phyloP scores from a whole-genome alignment of 2,113 vertebrate species.

The Lophotis ruficrista region DNA sequence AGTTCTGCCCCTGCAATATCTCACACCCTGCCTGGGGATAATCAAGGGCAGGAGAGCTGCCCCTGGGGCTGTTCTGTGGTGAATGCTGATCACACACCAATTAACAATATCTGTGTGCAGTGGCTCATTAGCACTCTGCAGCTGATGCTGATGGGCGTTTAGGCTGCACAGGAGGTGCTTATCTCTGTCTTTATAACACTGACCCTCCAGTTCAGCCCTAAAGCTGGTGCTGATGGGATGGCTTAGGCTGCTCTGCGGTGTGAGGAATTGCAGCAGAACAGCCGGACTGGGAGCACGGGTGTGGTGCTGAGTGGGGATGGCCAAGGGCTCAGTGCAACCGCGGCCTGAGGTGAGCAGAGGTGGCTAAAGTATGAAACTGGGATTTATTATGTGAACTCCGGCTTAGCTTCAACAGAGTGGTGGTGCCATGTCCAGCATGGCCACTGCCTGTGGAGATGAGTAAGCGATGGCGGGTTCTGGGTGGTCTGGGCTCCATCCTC shows the following conservation, averaged over 20 bases:
- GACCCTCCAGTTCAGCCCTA: neutral
- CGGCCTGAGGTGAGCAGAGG: no score
- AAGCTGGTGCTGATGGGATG: no score
- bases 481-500: neutral
- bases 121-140: fast-evolving
- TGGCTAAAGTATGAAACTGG: neutral
- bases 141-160: neutral
- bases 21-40: neutral
- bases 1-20: neutral
- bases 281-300: fast-evolving
- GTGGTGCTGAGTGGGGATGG: fast-evolving
- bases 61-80: fast-evolving
- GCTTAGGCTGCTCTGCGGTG: fast-evolving
- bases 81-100: fast-evolving
- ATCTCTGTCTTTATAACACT: fast-evolving
- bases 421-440: fast-evolving
- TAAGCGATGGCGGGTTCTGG: fast-evolving
- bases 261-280: fast-evolving
- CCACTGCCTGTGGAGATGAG: fast-evolving
- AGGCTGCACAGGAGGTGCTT: neutral
- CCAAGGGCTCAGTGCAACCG: fast-evolving
- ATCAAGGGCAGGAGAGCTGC: no score
- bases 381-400: fast-evolving
- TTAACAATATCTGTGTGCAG: neutral
- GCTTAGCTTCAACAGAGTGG: fast-evolving